These are phyloP conservation scores for Periophthalmus magnuspinnatus DNA, from an alignment of 2,797 vertebrate genomes.

Conservation along the genomic window DNA sequence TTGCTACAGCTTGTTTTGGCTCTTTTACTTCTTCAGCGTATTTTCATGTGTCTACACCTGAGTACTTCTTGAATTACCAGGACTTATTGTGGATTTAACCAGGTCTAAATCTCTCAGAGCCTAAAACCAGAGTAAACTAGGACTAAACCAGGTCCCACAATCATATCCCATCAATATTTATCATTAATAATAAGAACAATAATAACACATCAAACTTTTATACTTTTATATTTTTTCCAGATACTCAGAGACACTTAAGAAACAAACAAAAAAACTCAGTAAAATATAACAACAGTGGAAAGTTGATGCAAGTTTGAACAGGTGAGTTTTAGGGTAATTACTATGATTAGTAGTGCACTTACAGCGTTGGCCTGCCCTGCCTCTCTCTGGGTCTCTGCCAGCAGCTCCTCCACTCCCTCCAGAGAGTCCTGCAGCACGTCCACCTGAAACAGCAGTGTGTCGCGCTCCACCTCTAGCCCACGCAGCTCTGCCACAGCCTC, in stretches of 20 bases:
- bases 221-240: too few relatives aligned
- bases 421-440: constrained; percentile 79
- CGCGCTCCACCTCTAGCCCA: constrained; percentile 77
- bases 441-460: constrained; percentile 79
- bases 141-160: not conserved
- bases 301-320: too few relatives aligned
- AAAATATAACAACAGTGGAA: too few relatives aligned
- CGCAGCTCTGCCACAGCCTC: constrained; percentile 76
- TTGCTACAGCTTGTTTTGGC: too few relatives aligned
- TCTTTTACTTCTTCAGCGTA: too few relatives aligned
- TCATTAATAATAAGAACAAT: not conserved
- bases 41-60: too few relatives aligned
- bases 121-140: not conserved
- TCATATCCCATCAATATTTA: not conserved
- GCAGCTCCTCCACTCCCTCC: constrained; percentile 79
- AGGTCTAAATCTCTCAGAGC: not conserved
- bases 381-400: constrained; percentile 77
- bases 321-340: not conserved
- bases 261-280: too few relatives aligned
- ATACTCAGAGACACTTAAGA: too few relatives aligned
- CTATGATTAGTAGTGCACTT: not conserved
- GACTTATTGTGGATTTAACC: not conserved
- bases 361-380: constrained; percentile 67
- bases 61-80: too few relatives aligned
- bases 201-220: too few relatives aligned